Evolutionary conservation across 2,888 invertebrate genomes (phyloP).

Genomic region (Noctuana brunneofusca): DNA sequence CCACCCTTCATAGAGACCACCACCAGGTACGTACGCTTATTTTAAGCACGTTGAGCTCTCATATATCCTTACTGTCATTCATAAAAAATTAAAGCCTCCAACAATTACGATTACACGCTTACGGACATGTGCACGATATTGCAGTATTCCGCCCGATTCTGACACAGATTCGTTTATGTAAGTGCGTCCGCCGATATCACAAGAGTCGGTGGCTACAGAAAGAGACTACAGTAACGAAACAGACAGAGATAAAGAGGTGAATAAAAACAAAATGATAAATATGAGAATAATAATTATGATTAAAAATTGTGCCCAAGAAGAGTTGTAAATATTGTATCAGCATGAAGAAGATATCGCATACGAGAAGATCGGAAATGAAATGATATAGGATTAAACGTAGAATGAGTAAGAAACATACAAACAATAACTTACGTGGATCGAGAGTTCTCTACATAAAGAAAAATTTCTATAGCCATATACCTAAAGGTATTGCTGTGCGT

Average conservation of each 20-base stretch:
- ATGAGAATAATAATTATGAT: too few relatives aligned
- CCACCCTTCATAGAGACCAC: constrained; percentile 48
- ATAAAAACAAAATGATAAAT: too few relatives aligned
- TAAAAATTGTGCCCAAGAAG: constrained; percentile 38
- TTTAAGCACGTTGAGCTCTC: constrained; percentile 14
- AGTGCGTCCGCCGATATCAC: constrained; percentile 52
- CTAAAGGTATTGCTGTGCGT: constrained; percentile 21
- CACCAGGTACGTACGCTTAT: constrained; percentile 48
- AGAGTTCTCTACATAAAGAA: background rate
- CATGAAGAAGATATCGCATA: constrained; percentile 1
- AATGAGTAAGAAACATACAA: background rate
- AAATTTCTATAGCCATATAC: background rate
- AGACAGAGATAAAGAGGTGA: constrained; percentile 45
- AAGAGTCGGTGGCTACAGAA: constrained; percentile 46
- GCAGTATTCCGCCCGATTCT: constrained; percentile 48
- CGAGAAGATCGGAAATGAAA: background rate
- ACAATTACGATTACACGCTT: constrained; percentile 27
- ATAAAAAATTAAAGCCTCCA: constrained; percentile 32
- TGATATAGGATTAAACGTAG: background rate
- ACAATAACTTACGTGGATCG: background rate
- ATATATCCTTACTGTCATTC: constrained; percentile 32
- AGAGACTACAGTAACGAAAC: constrained; percentile 41
- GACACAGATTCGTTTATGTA: constrained; percentile 56
- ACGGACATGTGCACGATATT: constrained; percentile 42
- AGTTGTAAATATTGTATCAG: constrained; percentile 27